phyloP scores from a whole-genome alignment of 2,888 invertebrate species.

The Linyphia triangularis region DNA sequence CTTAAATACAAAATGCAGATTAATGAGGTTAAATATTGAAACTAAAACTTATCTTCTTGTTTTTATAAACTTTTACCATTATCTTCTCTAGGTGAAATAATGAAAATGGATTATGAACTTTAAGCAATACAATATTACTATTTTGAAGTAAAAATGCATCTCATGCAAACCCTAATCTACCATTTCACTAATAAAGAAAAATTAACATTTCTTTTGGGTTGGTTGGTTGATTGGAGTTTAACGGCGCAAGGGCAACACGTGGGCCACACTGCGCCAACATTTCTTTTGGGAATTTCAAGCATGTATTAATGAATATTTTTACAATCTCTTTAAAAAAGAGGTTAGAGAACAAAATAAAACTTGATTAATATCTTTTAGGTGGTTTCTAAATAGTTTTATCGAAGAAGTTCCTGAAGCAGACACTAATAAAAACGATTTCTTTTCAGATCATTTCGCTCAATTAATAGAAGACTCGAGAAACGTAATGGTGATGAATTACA shows the following conservation, averaged over 20 bases:
- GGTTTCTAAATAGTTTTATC: background rate
- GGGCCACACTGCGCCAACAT: too few relatives aligned
- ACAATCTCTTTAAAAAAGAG: background rate
- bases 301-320: background rate
- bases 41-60: too few relatives aligned
- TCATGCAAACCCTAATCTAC: background rate
- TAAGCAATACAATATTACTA: background rate
- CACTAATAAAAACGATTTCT: conserved; percentile 29
- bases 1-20: too few relatives aligned
- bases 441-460: conserved; percentile 65
- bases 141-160: background rate
- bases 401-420: background rate
- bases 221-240: too few relatives aligned
- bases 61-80: background rate
- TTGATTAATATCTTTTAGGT: conserved; percentile 16
- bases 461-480: conserved; percentile 27
- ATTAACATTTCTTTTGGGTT: too few relatives aligned
- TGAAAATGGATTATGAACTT: background rate
- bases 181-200: background rate
- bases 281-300: background rate
- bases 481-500: conserved; percentile 55
- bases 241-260: too few relatives aligned
- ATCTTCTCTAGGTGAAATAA: background rate
- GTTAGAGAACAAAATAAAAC: background rate
- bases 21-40: too few relatives aligned